Percentiles rank a stretch among this genome's conserved stretches.
Conservation (phyloP, 2,113 vertebrate species). For the Scomber colias region DNA sequence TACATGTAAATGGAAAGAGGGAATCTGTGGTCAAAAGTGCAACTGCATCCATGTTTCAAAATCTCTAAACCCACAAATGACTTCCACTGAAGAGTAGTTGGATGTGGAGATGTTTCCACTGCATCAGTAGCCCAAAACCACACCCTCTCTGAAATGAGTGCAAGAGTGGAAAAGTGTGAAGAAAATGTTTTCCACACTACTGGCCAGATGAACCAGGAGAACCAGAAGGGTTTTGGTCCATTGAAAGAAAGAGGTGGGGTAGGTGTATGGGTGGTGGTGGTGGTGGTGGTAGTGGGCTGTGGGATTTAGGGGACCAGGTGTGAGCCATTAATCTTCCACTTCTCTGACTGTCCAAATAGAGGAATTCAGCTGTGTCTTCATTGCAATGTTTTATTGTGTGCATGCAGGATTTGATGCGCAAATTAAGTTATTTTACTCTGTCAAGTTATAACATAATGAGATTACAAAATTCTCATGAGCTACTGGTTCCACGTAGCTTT, state of each 20-base stretch:
- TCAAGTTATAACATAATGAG: background rate
- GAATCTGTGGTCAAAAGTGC: background rate
- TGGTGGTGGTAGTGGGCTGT: conserved; percentile 19
- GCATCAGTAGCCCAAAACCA: conserved; percentile 67
- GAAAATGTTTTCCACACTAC: conserved; percentile 75
- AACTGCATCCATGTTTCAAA: background rate
- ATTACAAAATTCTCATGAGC: conserved; percentile 15
- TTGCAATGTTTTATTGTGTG: background rate
- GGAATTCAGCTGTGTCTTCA: conserved; percentile 14
- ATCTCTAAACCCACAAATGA: conserved; percentile 18
- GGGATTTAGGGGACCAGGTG: conserved; percentile 66
- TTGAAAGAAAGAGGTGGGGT: conserved; percentile 22
- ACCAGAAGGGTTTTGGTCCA: conserved; percentile 37
- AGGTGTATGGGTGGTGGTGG: conserved; percentile 1
- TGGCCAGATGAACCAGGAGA: conserved; percentile 73
- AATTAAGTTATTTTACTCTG: conserved; percentile 23
- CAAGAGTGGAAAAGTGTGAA: conserved; percentile 71
- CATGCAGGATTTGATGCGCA: background rate
- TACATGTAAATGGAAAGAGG: background rate
- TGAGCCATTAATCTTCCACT: conserved; percentile 55
- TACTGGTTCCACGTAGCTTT: conserved; percentile 13
- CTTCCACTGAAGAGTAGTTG: conserved; percentile 25
- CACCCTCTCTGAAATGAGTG: conserved; percentile 66
- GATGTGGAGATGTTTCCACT: conserved; percentile 70
- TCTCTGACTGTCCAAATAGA: conserved; percentile 20